phyloP scores from a whole-genome alignment of 2,113 vertebrate genomes.

The Lagenorhynchus albirostris region DNA sequence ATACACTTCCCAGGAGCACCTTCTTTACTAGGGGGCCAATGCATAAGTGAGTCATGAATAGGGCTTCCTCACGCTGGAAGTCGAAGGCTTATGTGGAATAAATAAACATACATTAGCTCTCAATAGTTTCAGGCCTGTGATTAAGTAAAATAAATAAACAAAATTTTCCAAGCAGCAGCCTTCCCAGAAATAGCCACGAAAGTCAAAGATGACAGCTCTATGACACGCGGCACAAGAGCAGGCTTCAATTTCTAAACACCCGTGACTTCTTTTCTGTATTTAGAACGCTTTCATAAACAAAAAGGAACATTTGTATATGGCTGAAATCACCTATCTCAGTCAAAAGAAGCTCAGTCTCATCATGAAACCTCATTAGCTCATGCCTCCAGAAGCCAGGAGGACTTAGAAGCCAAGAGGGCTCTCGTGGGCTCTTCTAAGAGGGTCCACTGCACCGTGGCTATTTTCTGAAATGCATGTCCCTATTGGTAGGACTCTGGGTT shows the following conservation, averaged over 20 bases:
- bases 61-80: not conserved
- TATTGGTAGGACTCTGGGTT: not conserved
- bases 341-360: slow-evolving; percentile 36
- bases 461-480: not conserved
- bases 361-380: slow-evolving; percentile 1
- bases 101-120: not conserved
- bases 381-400: not conserved
- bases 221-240: not conserved
- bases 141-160: not conserved
- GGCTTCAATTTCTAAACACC: not conserved
- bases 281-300: slow-evolving; percentile 22
- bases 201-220: not conserved
- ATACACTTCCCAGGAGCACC: not conserved
- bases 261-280: not conserved
- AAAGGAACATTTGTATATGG: not conserved
- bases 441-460: not conserved
- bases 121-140: not conserved
- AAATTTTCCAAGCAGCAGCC: not conserved
- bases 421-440: not conserved
- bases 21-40: not conserved
- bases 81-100: not conserved
- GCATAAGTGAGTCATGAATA: not conserved
- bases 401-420: not conserved
- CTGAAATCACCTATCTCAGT: not conserved
- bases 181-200: not conserved